Evolutionary conservation across 1,140 invertebrate genomes (phyloP).

Genomic region (Charaxes varanes): DNA sequence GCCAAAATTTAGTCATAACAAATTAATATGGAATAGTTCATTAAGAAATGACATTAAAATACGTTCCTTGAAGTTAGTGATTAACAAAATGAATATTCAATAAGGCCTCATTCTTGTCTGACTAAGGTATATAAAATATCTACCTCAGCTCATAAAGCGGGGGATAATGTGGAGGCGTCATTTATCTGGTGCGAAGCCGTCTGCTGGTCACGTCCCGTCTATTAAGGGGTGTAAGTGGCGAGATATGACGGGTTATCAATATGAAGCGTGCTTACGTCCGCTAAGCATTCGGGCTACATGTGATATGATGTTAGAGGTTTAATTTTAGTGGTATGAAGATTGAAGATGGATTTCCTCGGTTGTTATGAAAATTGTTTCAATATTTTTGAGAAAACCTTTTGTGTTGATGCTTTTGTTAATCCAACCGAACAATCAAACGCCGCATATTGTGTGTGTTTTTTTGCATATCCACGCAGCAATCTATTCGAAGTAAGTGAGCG

Average conservation of each 20-base stretch:
- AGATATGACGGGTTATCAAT: conserved; percentile 39
- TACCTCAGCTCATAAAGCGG: conserved; percentile 9
- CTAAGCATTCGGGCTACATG: conserved; percentile 9
- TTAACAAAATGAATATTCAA: too few relatives aligned
- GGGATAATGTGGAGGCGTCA: conserved; percentile 12
- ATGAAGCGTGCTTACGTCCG: conserved; percentile 21
- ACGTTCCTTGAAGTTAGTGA: too few relatives aligned
- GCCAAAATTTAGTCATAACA: too few relatives aligned
- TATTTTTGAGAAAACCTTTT: too few relatives aligned
- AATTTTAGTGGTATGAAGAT: conserved; percentile 2
- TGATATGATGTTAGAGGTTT: background rate
- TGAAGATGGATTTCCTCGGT: background rate
- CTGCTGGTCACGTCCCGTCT: conserved; percentile 33
- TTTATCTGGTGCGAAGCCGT: conserved; percentile 10
- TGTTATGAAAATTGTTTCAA: too few relatives aligned
- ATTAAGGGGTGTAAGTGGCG: conserved; percentile 29
- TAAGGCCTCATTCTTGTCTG: too few relatives aligned
- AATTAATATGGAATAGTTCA: too few relatives aligned
- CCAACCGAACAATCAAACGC: conserved; percentile 8
- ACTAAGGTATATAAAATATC: conserved; percentile 2
- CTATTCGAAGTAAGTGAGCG: conserved; percentile 31
- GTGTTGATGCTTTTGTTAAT: background rate
- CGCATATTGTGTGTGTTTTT: conserved; percentile 8
- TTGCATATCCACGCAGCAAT: conserved; percentile 24
- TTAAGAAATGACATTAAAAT: too few relatives aligned